Conservation (phyloP, 2,797 vertebrate species). For the Diglossa cyanea region DNA sequence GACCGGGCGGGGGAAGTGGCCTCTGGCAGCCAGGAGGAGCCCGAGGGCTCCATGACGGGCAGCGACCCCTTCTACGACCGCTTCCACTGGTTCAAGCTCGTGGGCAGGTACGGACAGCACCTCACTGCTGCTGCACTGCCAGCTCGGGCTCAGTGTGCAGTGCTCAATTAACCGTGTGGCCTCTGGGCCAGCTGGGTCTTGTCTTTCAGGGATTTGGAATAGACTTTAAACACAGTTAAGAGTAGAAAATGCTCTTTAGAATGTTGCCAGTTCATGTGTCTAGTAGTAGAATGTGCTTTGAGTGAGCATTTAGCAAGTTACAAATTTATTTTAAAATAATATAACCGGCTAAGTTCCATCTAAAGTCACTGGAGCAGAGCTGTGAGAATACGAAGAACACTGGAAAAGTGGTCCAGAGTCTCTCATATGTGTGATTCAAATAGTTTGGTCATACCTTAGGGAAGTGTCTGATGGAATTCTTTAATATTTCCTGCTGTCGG, state of each 20-base stretch:
- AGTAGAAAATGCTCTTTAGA: not conserved
- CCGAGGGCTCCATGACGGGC: constrained; percentile 85
- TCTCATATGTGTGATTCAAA: not conserved
- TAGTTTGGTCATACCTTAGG: not conserved
- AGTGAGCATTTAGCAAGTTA: not conserved
- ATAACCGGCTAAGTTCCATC: not conserved
- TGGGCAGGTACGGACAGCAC: constrained; percentile 86
- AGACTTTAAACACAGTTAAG: not conserved
- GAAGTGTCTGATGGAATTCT: not conserved
- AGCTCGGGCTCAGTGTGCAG: not conserved
- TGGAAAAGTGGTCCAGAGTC: not conserved
- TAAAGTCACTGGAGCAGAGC: not conserved
- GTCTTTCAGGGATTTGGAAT: not conserved
- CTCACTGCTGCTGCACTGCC: not conserved
- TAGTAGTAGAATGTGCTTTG: not conserved
- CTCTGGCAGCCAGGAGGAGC: constrained; percentile 84
- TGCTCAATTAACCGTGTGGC: accelerated
- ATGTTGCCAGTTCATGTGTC: not conserved
- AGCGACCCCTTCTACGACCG: constrained; percentile 97
- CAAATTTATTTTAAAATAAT: not conserved
- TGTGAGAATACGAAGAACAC: not conserved
- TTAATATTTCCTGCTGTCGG: not conserved
- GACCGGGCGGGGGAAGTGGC: constrained; percentile 95
- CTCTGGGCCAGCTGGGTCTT: not conserved
- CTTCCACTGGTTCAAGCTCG: constrained; percentile 98